Conservation (phyloP, 2,888 invertebrate species). For the Ophioninae sp. region DNA sequence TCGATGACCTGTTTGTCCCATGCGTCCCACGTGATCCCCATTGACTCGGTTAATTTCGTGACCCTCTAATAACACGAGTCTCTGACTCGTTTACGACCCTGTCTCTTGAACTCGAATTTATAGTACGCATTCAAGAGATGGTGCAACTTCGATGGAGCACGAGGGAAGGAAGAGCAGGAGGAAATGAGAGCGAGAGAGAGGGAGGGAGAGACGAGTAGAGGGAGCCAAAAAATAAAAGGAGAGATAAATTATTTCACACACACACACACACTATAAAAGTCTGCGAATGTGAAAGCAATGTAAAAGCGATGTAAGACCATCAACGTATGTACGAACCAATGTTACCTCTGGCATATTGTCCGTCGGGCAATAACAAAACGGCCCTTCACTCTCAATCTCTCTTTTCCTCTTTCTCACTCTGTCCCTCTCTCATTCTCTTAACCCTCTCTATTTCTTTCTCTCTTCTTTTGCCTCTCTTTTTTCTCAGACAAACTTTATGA, state of each 20-base stretch:
- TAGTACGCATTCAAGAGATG: slow-evolving; percentile 21
- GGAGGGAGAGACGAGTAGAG: slow-evolving; percentile 27
- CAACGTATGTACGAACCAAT: slow-evolving; percentile 16
- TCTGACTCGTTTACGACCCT: slow-evolving; percentile 50
- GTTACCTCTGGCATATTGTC: slow-evolving; percentile 36
- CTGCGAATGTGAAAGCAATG: slow-evolving; percentile 50
- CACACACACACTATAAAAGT: slow-evolving; percentile 42
- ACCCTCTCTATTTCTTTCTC: background rate
- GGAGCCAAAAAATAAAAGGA: slow-evolving; percentile 12
- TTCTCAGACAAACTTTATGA: slow-evolving; percentile 61
- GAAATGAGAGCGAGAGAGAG: slow-evolving; percentile 13
- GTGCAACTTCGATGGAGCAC: slow-evolving; percentile 30
- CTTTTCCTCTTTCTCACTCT: background rate
- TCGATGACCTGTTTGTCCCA: slow-evolving; percentile 29
- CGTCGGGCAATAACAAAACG: slow-evolving; percentile 52
- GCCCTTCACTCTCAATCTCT: slow-evolving; percentile 54
- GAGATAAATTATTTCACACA: slow-evolving; percentile 39
- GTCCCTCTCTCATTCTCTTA: slow-evolving; percentile 7
- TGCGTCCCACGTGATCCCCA: slow-evolving; percentile 43
- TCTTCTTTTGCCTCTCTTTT: slow-evolving; percentile 5
- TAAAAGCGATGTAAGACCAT: slow-evolving; percentile 49
- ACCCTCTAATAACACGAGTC: slow-evolving; percentile 56
- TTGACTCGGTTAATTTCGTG: slow-evolving; percentile 59
- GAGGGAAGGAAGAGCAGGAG: slow-evolving; percentile 22
- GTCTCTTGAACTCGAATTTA: slow-evolving; percentile 33